Evolutionary conservation across 2,113 vertebrate genomes (phyloP).

Genomic region (Lipophrys pholis): DNA sequence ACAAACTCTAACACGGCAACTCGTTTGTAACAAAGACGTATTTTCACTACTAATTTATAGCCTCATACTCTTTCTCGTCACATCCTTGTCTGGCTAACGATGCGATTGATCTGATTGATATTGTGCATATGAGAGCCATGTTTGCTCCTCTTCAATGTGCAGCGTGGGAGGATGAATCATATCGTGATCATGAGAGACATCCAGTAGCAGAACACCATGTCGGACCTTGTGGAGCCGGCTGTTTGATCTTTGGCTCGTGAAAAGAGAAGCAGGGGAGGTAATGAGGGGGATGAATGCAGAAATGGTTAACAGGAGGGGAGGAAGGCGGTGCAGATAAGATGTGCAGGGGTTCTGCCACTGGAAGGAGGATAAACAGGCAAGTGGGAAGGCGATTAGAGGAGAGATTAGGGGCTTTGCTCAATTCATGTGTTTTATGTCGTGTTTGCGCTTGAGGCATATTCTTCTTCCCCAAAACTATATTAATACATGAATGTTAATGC

Average conservation of each 20-base stretch:
- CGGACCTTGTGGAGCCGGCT: not conserved
- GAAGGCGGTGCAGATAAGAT: not conserved
- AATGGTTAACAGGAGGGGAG: conserved; percentile 9
- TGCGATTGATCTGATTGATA: too few relatives aligned
- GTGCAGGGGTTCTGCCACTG: not conserved
- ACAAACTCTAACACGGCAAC: too few relatives aligned
- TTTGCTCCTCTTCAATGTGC: not conserved
- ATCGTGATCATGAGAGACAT: not conserved
- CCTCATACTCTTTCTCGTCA: too few relatives aligned
- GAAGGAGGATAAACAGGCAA: not conserved
- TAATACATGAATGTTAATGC: too few relatives aligned
- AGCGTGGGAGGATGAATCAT: conserved; percentile 1
- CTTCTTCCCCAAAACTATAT: too few relatives aligned
- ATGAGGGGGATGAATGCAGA: conserved; percentile 11
- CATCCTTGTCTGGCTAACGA: too few relatives aligned
- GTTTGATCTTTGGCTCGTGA: conserved; percentile 24
- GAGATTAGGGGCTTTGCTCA: not conserved
- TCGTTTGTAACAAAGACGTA: too few relatives aligned
- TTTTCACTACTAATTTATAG: too few relatives aligned
- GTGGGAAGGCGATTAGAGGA: not conserved
- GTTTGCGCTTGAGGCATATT: too few relatives aligned
- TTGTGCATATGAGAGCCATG: not conserved
- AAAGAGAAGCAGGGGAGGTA: not conserved
- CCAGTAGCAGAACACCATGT: not conserved
- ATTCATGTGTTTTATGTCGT: not conserved